Evolutionary conservation across 2,888 invertebrate species (phyloP).

Genomic region (Lampropteryx suffumata): DNA sequence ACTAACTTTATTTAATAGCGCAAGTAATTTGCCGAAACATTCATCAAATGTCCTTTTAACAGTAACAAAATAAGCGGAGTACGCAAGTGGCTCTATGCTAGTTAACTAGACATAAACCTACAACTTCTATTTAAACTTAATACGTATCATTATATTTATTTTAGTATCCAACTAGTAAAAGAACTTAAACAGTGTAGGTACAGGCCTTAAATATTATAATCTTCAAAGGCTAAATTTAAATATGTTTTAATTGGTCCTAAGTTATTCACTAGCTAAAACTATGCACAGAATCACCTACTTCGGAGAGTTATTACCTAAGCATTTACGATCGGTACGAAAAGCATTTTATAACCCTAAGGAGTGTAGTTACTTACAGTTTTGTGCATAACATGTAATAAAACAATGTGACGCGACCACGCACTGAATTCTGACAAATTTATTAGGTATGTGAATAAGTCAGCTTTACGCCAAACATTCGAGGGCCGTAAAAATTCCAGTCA

Average conservation of each 20-base stretch:
- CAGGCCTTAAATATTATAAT: too few species aligned
- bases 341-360: constrained; percentile 39
- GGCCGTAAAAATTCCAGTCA: constrained; percentile 29
- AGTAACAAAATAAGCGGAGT: too few species aligned
- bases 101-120: too few species aligned
- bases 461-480: constrained; percentile 41
- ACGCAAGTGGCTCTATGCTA: too few species aligned
- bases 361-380: constrained; percentile 44
- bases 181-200: too few species aligned
- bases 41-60: too few species aligned
- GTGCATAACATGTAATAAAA: constrained; percentile 53
- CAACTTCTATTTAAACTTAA: too few species aligned
- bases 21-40: too few species aligned
- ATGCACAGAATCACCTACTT: constrained; percentile 13
- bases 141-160: too few species aligned
- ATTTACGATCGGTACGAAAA: constrained; percentile 41
- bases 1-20: too few species aligned
- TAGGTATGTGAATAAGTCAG: constrained; percentile 41
- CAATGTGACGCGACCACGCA: constrained; percentile 46
- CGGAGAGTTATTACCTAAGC: constrained; percentile 9
- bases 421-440: constrained; percentile 47
- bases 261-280: constrained; percentile 12
- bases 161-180: too few species aligned
- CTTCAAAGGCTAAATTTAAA: background rate
- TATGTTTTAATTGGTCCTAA: constrained; percentile 20